Conservation (phyloP, 2,113 vertebrate genomes). For the Brachionichthys hirsutus region DNA sequence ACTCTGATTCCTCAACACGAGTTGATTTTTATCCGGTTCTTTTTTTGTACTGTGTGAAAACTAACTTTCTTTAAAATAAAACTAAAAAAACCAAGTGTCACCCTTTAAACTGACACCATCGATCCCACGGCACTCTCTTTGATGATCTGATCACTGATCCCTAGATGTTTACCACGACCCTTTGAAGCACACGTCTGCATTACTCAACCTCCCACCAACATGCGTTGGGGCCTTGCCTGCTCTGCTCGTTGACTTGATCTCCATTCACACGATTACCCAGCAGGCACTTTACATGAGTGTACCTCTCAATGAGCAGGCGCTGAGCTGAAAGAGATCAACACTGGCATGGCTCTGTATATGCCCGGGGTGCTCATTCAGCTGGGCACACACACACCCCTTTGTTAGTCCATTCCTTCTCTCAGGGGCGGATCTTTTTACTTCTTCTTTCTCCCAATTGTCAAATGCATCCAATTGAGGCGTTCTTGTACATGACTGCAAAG, state of each 20-base stretch:
- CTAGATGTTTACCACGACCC: slow-evolving; percentile 51
- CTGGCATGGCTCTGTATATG: slow-evolving; percentile 46
- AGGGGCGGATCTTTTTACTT: slow-evolving; percentile 19
- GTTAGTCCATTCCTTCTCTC: slow-evolving; percentile 15
- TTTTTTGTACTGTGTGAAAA: no score
- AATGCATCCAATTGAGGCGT: slow-evolving; percentile 10
- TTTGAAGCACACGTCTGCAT: slow-evolving; percentile 56
- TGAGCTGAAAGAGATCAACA: slow-evolving; percentile 61
- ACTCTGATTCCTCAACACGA: no score
- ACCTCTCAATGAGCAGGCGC: slow-evolving; percentile 45
- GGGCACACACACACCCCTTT: slow-evolving; percentile 7
- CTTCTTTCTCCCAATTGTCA: slow-evolving; percentile 4
- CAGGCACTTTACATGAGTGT: slow-evolving; percentile 59
- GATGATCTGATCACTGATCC: slow-evolving; percentile 53
- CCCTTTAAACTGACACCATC: slow-evolving; percentile 36
- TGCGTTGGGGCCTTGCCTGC: slow-evolving; percentile 54
- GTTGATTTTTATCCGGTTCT: no score
- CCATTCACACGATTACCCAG: slow-evolving; percentile 72
- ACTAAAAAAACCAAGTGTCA: neutral
- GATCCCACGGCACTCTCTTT: slow-evolving; percentile 13
- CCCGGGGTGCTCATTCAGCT: slow-evolving; percentile 20
- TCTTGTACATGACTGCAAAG: slow-evolving; percentile 23
- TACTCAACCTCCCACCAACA: slow-evolving; percentile 70
- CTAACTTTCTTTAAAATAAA: neutral
- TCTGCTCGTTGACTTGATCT: slow-evolving; percentile 72